phyloP scores from a whole-genome alignment of 2,888 invertebrate species.

The Corythucha ciliata region DNA sequence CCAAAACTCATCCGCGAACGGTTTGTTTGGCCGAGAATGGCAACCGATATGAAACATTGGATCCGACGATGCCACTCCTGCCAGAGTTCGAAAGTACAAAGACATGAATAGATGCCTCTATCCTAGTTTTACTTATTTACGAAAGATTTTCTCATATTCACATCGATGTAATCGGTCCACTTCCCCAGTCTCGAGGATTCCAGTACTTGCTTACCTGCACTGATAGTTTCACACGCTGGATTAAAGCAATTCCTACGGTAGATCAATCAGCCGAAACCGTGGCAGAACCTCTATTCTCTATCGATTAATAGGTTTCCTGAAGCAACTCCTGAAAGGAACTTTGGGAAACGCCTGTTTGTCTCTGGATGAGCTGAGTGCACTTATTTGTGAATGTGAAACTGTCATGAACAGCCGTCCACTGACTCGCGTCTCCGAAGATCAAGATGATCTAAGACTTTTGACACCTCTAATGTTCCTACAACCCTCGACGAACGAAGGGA shows the following conservation, averaged over 20 bases:
- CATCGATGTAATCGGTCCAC: conserved; percentile 10
- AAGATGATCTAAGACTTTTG: too few species aligned
- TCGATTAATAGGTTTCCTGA: too few species aligned
- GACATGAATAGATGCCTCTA: conserved; percentile 8
- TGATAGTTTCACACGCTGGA: conserved; percentile 12
- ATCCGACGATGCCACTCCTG: conserved; percentile 14
- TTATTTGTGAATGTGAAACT: too few species aligned
- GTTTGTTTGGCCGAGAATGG: too few species aligned
- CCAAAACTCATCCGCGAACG: too few species aligned
- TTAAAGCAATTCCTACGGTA: conserved; percentile 11
- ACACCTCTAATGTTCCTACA: too few species aligned
- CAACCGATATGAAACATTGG: conserved; percentile 9
- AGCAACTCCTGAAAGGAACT: too few species aligned
- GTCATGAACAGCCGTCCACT: too few species aligned
- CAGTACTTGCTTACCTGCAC: conserved; percentile 8
- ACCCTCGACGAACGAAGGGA: too few species aligned
- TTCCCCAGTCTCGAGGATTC: conserved; percentile 1
- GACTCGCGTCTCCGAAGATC: too few species aligned
- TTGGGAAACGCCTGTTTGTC: too few species aligned
- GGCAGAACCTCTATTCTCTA: conserved; percentile 1
- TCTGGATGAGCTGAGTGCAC: too few species aligned
- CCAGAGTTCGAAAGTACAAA: conserved; percentile 40
- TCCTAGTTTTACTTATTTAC: neutral
- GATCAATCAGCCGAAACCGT: conserved; percentile 11
- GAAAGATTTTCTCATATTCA: conserved; percentile 4